Conservation (phyloP, 2,113 vertebrate species). For the Axis porcinus region DNA sequence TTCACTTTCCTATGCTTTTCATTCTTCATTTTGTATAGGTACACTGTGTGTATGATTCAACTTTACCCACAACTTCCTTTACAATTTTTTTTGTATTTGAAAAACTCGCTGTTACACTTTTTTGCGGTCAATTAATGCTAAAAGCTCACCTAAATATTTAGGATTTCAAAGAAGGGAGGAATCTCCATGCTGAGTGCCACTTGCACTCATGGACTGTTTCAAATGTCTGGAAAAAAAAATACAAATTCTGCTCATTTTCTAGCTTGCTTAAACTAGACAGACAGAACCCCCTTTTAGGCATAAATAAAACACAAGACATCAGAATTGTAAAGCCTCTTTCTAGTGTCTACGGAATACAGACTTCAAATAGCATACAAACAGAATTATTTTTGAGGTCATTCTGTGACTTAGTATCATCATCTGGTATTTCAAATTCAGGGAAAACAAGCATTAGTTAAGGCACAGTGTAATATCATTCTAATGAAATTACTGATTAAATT, state of each 20-base stretch:
- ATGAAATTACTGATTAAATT: background rate
- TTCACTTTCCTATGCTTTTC: background rate
- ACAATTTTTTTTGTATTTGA: background rate
- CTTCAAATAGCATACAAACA: background rate
- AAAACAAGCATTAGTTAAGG: background rate
- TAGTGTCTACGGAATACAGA: background rate
- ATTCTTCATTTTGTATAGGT: background rate
- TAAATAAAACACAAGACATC: background rate
- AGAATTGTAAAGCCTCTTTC: background rate
- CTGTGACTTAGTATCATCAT: background rate
- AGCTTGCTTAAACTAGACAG: background rate
- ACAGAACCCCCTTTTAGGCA: background rate
- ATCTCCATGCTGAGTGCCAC: background rate
- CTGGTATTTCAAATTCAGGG: background rate
- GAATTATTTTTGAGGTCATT: background rate
- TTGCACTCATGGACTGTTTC: background rate
- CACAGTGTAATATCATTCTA: background rate
- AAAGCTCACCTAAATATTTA: background rate
- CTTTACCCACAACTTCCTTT: background rate
- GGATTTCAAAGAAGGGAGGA: background rate
- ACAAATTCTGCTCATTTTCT: background rate
- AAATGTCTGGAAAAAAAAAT: background rate
- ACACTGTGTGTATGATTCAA: background rate
- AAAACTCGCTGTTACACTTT: background rate
- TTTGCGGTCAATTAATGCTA: background rate